Evolutionary conservation across 2,113 vertebrate genomes (phyloP).

Genomic region (Beaufortia kweichowensis): DNA sequence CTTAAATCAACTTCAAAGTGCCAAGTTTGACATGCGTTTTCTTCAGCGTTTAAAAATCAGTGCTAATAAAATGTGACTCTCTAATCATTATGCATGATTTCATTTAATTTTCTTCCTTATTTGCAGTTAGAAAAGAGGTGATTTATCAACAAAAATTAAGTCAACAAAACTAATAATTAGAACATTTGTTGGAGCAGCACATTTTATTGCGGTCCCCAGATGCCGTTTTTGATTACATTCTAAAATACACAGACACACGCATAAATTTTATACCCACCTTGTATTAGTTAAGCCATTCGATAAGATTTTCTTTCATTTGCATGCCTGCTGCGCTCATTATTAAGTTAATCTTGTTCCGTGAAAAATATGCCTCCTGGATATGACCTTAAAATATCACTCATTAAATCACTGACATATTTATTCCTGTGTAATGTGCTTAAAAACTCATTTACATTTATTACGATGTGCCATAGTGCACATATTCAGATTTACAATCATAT

Average conservation of each 20-base stretch:
- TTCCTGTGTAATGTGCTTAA: conserved; percentile 26
- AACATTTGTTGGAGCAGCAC: conserved; percentile 19
- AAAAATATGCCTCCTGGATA: conserved; percentile 22
- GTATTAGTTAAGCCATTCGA: conserved; percentile 37
- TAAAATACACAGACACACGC: conserved; percentile 5
- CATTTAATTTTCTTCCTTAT: neutral
- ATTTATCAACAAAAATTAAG: conserved; percentile 28
- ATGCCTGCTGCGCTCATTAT: conserved; percentile 42
- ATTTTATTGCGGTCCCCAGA: conserved; percentile 36
- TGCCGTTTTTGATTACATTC: conserved; percentile 31
- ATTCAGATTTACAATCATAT: neutral
- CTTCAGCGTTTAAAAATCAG: neutral
- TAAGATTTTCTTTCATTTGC: conserved; percentile 34
- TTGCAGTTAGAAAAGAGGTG: conserved; percentile 28
- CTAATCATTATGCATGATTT: conserved; percentile 30
- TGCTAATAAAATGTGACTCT: neutral
- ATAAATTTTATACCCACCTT: conserved; percentile 29
- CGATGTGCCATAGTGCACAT: neutral
- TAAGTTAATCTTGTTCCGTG: conserved; percentile 41
- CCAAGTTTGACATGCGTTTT: neutral
- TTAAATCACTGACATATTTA: conserved; percentile 29
- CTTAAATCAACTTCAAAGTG: conserved; percentile 10
- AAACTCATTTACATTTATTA: conserved; percentile 30
- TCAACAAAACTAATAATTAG: conserved; percentile 9
- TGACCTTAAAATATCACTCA: conserved; percentile 36